phyloP scores from a whole-genome alignment of 2,113 vertebrate species.

The Maccullochella peelii region DNA sequence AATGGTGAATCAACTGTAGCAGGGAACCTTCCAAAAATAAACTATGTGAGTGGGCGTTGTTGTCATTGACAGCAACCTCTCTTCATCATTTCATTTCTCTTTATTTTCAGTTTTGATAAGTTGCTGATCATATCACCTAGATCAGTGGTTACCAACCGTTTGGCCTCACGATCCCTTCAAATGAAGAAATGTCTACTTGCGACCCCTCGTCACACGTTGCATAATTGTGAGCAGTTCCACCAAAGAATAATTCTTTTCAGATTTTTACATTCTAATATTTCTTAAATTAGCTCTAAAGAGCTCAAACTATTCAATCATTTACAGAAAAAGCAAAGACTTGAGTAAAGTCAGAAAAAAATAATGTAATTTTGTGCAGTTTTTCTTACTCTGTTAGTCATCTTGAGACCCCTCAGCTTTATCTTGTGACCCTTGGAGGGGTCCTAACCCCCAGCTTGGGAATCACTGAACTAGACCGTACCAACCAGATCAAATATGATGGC shows the following conservation, averaged over 20 bases:
- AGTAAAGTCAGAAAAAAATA: background rate
- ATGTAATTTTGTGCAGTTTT: background rate
- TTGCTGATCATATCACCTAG: background rate
- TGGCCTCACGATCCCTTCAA: background rate
- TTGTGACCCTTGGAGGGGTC: background rate
- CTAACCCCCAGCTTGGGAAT: background rate
- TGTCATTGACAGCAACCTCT: background rate
- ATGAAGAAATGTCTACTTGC: background rate
- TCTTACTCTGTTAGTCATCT: background rate
- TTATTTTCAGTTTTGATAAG: background rate
- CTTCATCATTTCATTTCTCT: slow-evolving; percentile 10
- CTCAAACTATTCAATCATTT: no score
- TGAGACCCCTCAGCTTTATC: background rate
- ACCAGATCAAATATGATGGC: background rate
- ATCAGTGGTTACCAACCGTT: background rate
- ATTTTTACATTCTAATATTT: no score
- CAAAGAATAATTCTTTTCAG: no score
- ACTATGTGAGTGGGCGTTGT: background rate
- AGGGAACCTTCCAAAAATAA: background rate
- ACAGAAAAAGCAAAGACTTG: no score
- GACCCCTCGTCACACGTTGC: no score
- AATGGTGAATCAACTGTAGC: background rate
- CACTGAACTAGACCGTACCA: background rate
- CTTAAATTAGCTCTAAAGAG: no score
- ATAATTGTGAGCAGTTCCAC: no score